Evolutionary conservation across 1,140 invertebrate genomes (phyloP).

Genomic region (Formica selysi): DNA sequence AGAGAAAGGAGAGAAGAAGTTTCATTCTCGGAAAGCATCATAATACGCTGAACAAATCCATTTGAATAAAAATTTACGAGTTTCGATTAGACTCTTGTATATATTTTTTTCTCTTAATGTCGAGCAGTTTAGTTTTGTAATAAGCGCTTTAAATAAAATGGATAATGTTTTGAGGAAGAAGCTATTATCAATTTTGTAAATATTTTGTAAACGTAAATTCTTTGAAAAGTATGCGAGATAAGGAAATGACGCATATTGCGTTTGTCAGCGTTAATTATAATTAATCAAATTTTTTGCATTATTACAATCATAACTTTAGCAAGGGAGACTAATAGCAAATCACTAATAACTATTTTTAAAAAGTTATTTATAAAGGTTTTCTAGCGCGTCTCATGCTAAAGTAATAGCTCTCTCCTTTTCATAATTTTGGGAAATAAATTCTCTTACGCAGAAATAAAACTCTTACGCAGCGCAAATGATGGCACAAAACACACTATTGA

Average conservation of each 20-base stretch:
- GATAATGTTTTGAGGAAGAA: not conserved
- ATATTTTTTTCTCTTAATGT: conserved; percentile 18
- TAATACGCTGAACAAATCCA: not conserved
- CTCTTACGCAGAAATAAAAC: no score
- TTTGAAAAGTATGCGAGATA: no score
- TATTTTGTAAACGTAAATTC: conserved; percentile 10
- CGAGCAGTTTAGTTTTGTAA: conserved; percentile 1
- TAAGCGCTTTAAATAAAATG: not conserved
- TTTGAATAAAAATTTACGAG: conserved; percentile 1
- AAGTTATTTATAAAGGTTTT: not conserved
- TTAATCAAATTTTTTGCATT: not conserved
- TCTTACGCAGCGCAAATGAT: conserved; percentile 12
- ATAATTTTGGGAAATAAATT: not conserved
- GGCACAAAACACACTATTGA: conserved; percentile 8
- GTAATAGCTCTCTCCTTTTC: not conserved
- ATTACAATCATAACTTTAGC: not conserved
- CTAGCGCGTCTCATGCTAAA: not conserved
- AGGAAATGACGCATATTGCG: no score
- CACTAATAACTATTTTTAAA: not conserved
- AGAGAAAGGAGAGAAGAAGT: not conserved
- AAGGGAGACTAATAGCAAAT: not conserved
- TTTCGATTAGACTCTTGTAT: not conserved
- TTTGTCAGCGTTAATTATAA: not conserved
- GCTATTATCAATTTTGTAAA: conserved; percentile 12
- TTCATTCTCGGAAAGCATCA: not conserved